Conservation (phyloP, 1,140 invertebrate species). For the Rhagoletis zephyria region DNA sequence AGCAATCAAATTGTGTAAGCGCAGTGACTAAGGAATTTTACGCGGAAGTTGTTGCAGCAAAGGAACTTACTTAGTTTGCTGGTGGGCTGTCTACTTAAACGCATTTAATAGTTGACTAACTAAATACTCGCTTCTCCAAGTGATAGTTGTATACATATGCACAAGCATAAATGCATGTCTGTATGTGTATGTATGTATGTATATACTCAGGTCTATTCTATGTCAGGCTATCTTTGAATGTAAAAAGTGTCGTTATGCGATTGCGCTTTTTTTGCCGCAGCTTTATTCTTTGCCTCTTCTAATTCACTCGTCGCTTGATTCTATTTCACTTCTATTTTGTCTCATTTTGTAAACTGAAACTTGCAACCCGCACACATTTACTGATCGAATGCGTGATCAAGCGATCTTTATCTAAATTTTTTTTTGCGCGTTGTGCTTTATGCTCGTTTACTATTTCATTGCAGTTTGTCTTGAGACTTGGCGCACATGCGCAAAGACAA, state of each 20-base stretch:
- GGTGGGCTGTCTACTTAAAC: no score
- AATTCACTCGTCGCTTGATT: background rate
- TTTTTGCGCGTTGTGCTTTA: background rate
- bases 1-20: background rate
- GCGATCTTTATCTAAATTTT: background rate
- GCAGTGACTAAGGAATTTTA: background rate
- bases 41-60: background rate
- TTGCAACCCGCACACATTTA: background rate
- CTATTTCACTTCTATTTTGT: background rate
- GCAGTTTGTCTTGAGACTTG: slow-evolving; percentile 15
- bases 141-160: no score
- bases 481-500: background rate
- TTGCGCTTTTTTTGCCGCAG: background rate
- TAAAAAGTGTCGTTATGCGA: background rate
- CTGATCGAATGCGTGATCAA: slow-evolving; percentile 38
- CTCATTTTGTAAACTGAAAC: slow-evolving; percentile 28
- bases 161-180: no score
- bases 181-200: background rate
- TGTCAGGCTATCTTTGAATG: background rate
- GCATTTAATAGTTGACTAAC: no score
- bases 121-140: no score
- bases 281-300: background rate
- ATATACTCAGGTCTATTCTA: background rate
- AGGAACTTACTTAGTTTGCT: no score
- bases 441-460: background rate